phyloP scores from a whole-genome alignment of 2,113 vertebrate species.

The Leptodactylus fuscus region DNA sequence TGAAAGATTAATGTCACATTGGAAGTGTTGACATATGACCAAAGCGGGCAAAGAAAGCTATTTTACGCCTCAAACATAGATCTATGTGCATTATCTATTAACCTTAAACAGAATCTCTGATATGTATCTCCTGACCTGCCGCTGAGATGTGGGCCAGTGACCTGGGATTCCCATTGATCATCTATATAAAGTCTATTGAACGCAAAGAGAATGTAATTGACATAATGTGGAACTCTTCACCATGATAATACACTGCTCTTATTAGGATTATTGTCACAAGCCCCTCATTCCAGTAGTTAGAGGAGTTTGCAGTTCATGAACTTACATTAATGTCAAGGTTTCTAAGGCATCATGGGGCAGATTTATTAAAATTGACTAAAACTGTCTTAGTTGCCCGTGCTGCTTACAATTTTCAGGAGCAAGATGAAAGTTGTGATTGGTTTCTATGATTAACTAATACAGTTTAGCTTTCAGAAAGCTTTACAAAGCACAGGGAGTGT shows the following conservation, averaged over 20 bases:
- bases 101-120: neutral
- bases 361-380: too few species aligned
- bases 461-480: too few species aligned
- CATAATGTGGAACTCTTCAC: neutral
- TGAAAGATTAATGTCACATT: slow-evolving; percentile 47
- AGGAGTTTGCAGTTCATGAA: too few species aligned
- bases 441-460: too few species aligned
- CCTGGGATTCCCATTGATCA: neutral
- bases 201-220: neutral
- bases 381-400: too few species aligned
- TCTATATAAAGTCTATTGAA: too few species aligned
- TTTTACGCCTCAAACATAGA: neutral
- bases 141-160: neutral
- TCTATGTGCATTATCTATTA: slow-evolving; percentile 3
- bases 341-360: too few species aligned
- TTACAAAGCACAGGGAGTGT: too few species aligned
- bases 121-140: neutral
- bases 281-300: too few species aligned
- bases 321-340: too few species aligned
- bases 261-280: neutral
- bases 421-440: too few species aligned
- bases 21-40: slow-evolving; percentile 15
- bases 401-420: too few species aligned
- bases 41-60: neutral
- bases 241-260: neutral